Evolutionary conservation across 2,113 vertebrate species (phyloP), one percentile per base, ranked within the genome.

Genomic region (Neomonachus schauinslandi): DNA sequence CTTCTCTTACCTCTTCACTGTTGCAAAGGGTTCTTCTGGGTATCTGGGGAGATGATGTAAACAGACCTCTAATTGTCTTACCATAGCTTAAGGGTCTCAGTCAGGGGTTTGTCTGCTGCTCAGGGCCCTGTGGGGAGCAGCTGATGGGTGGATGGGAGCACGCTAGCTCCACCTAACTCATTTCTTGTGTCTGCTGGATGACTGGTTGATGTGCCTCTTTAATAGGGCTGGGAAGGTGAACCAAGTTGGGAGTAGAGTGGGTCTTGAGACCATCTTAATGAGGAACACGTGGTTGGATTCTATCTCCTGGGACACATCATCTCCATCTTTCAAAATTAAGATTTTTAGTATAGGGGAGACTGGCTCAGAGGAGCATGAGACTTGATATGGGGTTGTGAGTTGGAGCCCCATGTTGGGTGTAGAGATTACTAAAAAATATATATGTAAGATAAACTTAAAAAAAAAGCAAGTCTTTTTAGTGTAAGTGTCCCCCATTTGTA

Each of bases 81-180:
- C 65, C 79, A 65, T 65, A 97, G 92, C 84, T 80, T 65, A 83
- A 95, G 67, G 76, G 92, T 89, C 69, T 79, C 77, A 49, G 24
- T 69, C 42, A 74, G 76, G 33, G 53, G 89, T 83, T 82, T 79
- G 51, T 82, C 76, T 96, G 92, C 82, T 67, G 19, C 39, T 88
- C 39, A 19, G 42, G 86, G 71, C 21, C 51, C 51, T 61, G 33
- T 72, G 93, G 83, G 86, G 39, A 76, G 65, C 80, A 84, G 39
- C 12, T 19, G 81, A 63, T 86, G 79, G 91, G 92, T 95, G 51
- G 55, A 28, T 86, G 31, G 76, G 76, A 80, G 63, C 67, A 57
- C 80, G 92, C 33, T 95, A 7, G 93, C 36, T 86, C 82, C 61
- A 94, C 88, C 90, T 94, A 93, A 71, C 94, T 92, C 36, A 72